A percentile compares a stretch with the other conserved stretches of the same genome.
These are phyloP conservation scores for Candidula unifasciata DNA, from an alignment of 2,888 invertebrate species.

Conservation along the genomic window DNA sequence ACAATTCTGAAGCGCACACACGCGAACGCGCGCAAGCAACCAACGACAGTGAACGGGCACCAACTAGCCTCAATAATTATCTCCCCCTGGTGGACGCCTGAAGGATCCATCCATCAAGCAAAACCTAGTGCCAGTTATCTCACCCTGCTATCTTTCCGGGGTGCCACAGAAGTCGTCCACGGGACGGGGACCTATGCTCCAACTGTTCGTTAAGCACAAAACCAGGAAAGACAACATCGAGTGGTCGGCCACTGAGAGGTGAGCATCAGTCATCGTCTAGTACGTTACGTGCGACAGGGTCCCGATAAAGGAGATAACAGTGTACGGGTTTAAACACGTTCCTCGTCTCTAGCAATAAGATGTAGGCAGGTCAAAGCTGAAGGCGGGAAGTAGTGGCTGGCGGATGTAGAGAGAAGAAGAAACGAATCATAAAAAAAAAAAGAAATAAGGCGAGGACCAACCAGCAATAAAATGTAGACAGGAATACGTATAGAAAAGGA, in stretches of 20 bases:
- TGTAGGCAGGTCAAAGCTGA: too few relatives aligned
- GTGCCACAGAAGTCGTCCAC: neutral
- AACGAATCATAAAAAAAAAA: too few relatives aligned
- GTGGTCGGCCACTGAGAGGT: neutral
- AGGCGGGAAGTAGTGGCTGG: too few relatives aligned
- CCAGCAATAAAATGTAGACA: too few relatives aligned
- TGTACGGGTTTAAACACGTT: neutral
- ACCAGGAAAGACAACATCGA: slow-evolving; percentile 1
- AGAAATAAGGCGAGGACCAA: too few relatives aligned
- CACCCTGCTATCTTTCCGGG: neutral
- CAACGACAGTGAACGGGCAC: too few relatives aligned
- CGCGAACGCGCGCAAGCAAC: too few relatives aligned
- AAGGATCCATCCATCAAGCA: slow-evolving; percentile 9
- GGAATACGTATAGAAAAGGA: too few relatives aligned
- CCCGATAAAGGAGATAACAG: neutral
- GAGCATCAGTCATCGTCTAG: slow-evolving; percentile 22
- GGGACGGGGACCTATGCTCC: slow-evolving; percentile 5
- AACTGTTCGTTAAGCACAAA: slow-evolving; percentile 3
- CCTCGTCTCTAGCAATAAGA: too few relatives aligned
- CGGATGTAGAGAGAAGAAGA: too few relatives aligned
- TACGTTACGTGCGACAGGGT: neutral
- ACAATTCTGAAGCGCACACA: too few relatives aligned
- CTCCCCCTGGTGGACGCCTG: neutral
- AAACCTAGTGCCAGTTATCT: neutral
- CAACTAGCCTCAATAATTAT: neutral